Evolutionary conservation across 2,888 invertebrate species (phyloP).

Genomic region (Tinea trinotella): DNA sequence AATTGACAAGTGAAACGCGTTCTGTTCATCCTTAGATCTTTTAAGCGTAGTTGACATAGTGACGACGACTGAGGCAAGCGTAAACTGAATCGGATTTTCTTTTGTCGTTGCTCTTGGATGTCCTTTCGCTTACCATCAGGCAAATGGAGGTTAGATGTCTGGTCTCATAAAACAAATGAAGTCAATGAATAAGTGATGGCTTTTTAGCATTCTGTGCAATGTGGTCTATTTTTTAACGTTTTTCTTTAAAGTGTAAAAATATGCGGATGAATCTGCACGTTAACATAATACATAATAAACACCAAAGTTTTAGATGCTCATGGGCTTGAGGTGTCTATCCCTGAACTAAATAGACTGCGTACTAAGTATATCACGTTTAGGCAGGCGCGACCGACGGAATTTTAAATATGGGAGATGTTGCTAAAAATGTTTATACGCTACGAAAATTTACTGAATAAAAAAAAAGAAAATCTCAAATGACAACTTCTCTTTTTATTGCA

Average conservation of each 20-base stretch:
- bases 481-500: conserved; percentile 48
- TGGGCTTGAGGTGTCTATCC: conserved; percentile 19
- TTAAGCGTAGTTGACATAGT: too few species aligned
- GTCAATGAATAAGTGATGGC: too few species aligned
- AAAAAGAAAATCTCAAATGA: conserved; percentile 26
- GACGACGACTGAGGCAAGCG: too few species aligned
- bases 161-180: too few species aligned
- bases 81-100: too few species aligned
- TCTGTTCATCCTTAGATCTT: too few species aligned
- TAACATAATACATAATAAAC: conserved; percentile 19
- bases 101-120: too few species aligned
- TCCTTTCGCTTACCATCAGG: too few species aligned
- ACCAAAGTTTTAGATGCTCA: conserved; percentile 24
- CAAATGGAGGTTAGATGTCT: too few species aligned
- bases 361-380: conserved; percentile 62
- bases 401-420: conserved; percentile 58
- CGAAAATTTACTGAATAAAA: conserved; percentile 2
- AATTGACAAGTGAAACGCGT: too few species aligned
- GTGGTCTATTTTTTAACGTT: too few species aligned
- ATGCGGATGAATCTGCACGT: neutral
- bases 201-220: too few species aligned
- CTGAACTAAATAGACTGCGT: conserved; percentile 43
- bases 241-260: conserved; percentile 11
- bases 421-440: conserved; percentile 48
- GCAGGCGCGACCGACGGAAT: conserved; percentile 50